A percentile compares a stretch with the other conserved stretches of the same genome.
phyloP scores from a whole-genome alignment of 2,797 vertebrate genomes.

The Notolabrus celidotus region DNA sequence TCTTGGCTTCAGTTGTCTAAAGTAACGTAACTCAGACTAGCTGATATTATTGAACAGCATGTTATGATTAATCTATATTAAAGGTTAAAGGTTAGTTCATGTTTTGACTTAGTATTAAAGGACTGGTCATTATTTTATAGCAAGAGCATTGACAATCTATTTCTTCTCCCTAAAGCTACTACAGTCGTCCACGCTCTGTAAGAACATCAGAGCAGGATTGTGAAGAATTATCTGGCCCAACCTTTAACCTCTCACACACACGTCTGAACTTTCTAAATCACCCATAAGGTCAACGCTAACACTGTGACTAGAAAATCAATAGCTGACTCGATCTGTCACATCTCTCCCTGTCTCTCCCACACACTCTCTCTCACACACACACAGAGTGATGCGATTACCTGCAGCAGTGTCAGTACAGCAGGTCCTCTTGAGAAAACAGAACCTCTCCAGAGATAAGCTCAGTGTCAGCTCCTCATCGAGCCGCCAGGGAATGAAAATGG shows the following conservation, averaged over 20 bases:
- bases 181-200: not conserved
- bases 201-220: not conserved
- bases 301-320: constrained; percentile 51
- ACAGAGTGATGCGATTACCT: constrained; percentile 30
- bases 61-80: not conserved
- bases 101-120: not conserved
- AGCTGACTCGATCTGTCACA: constrained; percentile 30
- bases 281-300: constrained; percentile 46
- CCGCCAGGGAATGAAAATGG: constrained; percentile 49
- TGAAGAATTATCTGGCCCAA: not conserved
- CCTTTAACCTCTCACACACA: constrained; percentile 1
- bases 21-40: not conserved
- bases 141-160: not conserved
- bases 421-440: constrained; percentile 48
- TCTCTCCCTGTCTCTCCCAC: constrained; percentile 10
- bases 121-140: not conserved
- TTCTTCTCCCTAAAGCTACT: not conserved
- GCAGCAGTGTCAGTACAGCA: constrained; percentile 15
- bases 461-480: constrained; percentile 18
- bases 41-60: not conserved
- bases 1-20: not conserved
- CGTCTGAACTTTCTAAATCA: constrained; percentile 28
- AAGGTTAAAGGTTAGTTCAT: not conserved
- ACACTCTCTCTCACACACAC: constrained; percentile 17
- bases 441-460: constrained; percentile 54